Percentiles rank a stretch among this genome's conserved stretches.
phyloP scores from a whole-genome alignment of 2,888 invertebrate genomes.

The Luperina nickerlii region DNA sequence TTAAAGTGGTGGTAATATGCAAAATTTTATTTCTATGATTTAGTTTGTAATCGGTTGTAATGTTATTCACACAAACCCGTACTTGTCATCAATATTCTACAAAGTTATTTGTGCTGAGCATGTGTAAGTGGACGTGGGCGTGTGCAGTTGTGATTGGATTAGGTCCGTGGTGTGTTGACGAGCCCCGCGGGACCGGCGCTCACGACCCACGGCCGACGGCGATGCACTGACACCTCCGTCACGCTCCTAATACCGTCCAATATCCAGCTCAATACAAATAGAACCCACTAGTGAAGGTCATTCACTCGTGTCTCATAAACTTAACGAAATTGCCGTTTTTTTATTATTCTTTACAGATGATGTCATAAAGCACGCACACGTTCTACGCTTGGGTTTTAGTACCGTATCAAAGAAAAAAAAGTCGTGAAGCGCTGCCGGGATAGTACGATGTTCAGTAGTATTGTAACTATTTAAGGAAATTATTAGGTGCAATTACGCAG shows the following conservation, averaged over 20 bases:
- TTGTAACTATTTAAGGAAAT: slow-evolving; percentile 88
- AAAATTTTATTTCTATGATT: neutral
- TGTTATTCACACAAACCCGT: neutral
- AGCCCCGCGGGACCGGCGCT: slow-evolving; percentile 89
- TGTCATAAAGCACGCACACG: slow-evolving; percentile 67
- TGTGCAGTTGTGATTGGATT: slow-evolving; percentile 92
- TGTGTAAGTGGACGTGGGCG: slow-evolving; percentile 76
- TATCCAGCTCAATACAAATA: slow-evolving; percentile 80
- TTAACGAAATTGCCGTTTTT: slow-evolving; percentile 73
- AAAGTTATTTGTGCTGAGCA: slow-evolving; percentile 50
- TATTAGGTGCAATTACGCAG: slow-evolving; percentile 90
- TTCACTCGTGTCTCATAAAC: slow-evolving; percentile 74
- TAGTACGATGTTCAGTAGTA: slow-evolving; percentile 62
- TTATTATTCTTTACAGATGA: slow-evolving; percentile 76
- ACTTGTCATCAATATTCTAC: slow-evolving; percentile 46
- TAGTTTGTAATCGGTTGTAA: neutral
- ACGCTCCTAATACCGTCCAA: slow-evolving; percentile 78
- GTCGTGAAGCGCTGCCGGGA: slow-evolving; percentile 28
- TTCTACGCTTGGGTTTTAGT: slow-evolving; percentile 60
- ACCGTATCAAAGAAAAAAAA: slow-evolving; percentile 55
- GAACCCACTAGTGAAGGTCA: slow-evolving; percentile 76
- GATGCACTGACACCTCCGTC: slow-evolving; percentile 78
- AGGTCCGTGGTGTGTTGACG: slow-evolving; percentile 91
- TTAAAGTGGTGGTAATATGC: neutral
- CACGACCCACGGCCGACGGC: slow-evolving; percentile 76